These are phyloP conservation scores for Sisor rabdophorus DNA, from an alignment of 2,113 vertebrate species.

Conservation along the genomic window DNA sequence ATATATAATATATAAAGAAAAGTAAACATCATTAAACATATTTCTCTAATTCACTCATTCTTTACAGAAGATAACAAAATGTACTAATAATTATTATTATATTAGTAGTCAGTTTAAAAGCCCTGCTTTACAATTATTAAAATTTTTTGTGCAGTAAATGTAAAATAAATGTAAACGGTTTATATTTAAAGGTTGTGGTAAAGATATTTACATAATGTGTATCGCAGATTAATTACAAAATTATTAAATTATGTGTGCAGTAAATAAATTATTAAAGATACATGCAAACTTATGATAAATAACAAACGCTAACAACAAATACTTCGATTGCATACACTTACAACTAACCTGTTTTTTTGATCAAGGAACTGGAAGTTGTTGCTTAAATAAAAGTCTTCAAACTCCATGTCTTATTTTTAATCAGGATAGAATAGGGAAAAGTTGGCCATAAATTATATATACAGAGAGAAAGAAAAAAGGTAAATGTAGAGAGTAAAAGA, in stretches of 20 bases:
- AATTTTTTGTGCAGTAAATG: not conserved
- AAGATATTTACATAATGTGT: not conserved
- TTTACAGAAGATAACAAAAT: not conserved
- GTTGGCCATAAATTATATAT: not conserved
- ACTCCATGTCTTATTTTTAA: conserved; percentile 48
- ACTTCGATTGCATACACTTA: not conserved
- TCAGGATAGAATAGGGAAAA: not conserved
- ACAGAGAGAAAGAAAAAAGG: not conserved
- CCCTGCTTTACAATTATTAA: not conserved
- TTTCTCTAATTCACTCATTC: not conserved
- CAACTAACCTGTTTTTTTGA: conserved; percentile 48
- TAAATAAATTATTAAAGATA: not conserved
- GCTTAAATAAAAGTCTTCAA: conserved; percentile 51
- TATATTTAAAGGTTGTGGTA: not conserved
- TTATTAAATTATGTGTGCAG: not conserved
- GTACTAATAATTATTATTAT: no score
- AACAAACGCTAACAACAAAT: not conserved
- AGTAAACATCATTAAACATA: not conserved
- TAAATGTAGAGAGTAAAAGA: not conserved
- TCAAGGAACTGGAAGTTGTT: conserved; percentile 50
- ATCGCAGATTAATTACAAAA: not conserved
- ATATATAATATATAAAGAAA: not conserved
- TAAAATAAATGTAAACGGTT: not conserved
- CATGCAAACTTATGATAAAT: not conserved
- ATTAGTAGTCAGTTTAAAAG: not conserved